phyloP scores from a whole-genome alignment of 1,140 invertebrate genomes.

The Lordiphosa stackelbergi region DNA sequence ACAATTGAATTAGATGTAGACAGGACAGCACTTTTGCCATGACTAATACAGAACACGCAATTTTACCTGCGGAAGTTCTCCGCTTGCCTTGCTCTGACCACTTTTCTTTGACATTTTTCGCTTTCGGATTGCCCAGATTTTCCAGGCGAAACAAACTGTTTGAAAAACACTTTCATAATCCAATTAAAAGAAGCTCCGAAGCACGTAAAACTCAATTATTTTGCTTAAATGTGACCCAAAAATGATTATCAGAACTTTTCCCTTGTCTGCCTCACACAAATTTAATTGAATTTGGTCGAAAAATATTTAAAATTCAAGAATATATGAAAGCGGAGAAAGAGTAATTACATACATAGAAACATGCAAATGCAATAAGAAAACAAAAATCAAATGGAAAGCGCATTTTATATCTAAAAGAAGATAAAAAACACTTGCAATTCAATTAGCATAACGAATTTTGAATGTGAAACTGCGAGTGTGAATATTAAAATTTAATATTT shows the following conservation, averaged over 20 bases:
- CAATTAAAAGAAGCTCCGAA: constrained; percentile 22
- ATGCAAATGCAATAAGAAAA: constrained; percentile 10
- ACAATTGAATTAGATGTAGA: no score
- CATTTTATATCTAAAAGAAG: neutral
- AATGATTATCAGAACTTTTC: constrained; percentile 12
- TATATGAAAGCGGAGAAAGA: constrained; percentile 1
- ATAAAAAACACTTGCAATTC: constrained; percentile 33
- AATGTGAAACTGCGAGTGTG: constrained; percentile 9
- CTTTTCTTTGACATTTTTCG: no score
- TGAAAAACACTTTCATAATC: constrained; percentile 7
- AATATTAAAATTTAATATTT: constrained; percentile 54
- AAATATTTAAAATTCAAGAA: constrained; percentile 15
- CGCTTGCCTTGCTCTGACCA: no score
- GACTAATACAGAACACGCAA: no score
- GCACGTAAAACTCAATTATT: constrained; percentile 12
- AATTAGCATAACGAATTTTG: constrained; percentile 23
- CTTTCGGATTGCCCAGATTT: no score
- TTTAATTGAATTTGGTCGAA: constrained; percentile 26
- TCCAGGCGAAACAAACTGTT: no score
- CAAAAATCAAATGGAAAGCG: neutral
- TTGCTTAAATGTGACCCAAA: constrained; percentile 10
- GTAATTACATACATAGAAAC: constrained; percentile 5
- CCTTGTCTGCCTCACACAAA: constrained; percentile 16
- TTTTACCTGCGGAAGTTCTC: no score
- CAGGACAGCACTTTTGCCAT: no score